phyloP scores from a whole-genome alignment of 2,113 vertebrate species.

The Vimba vimba region DNA sequence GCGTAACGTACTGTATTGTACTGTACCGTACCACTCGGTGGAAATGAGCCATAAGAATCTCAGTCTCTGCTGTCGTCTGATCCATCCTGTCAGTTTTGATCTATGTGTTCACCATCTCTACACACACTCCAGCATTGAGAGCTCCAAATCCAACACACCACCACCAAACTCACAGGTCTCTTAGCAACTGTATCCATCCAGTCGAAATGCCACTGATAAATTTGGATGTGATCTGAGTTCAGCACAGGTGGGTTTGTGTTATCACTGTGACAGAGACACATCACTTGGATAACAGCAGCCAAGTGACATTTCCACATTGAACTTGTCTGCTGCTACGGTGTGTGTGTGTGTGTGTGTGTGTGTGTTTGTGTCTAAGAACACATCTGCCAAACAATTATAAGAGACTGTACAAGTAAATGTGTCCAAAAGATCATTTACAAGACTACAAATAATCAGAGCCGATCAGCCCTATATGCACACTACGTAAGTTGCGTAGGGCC shows the following conservation, averaged over 20 bases:
- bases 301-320: background rate
- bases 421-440: background rate
- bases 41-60: background rate
- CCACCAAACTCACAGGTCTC: slow-evolving; percentile 68
- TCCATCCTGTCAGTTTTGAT: slow-evolving; percentile 1
- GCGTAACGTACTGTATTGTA: too few relatives aligned
- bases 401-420: background rate
- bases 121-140: slow-evolving; percentile 46
- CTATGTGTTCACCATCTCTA: slow-evolving; percentile 15
- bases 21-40: too few relatives aligned
- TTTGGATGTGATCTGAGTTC: slow-evolving; percentile 48
- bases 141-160: slow-evolving; percentile 64
- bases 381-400: background rate
- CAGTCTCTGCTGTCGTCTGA: slow-evolving; percentile 40
- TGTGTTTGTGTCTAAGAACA: slow-evolving; percentile 3
- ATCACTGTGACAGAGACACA: slow-evolving; percentile 4
- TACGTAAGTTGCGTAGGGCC: too few relatives aligned
- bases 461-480: too few relatives aligned
- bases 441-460: background rate
- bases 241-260: slow-evolving; percentile 6
- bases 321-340: background rate
- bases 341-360: slow-evolving; percentile 21
- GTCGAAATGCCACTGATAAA: slow-evolving; percentile 40
- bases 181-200: slow-evolving; percentile 67
- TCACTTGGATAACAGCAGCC: background rate